Evolutionary conservation across 2,113 vertebrate genomes (phyloP), one percentile per base, ranked within the genome.

Genomic region (Dascyllus trimaculatus): DNA sequence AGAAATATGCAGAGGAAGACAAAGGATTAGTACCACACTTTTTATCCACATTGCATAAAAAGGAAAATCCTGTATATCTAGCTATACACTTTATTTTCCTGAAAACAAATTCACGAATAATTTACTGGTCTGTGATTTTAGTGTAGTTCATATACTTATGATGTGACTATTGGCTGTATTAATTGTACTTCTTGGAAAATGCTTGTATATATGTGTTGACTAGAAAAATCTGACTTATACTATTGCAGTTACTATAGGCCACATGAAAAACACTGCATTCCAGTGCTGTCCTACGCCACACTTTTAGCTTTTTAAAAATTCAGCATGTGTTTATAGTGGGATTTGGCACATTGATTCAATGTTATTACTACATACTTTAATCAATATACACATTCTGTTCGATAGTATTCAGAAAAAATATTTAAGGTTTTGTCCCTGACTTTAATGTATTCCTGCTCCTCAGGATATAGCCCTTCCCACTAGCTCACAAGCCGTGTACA

Each of bases 1-100:
- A 80, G 72, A 93, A 91, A 93, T 63, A 66, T 89, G 67, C 29
- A 93, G 82, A 88, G 10, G 9, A 38, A 71, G 40, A 40, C 21
- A 29, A 2, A 26, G 11, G 8, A 53, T 78, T 63, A 80, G 32
- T 60, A 7, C 8, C 11, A 65, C 4, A 63, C 32, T 49, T 38
- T 43, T 76, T 52, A 15, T 18, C 7, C 53, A 29, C 3, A 11
- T 46, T 57, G 6, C 1, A 18, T n/a, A 48, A 10, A 57, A n/a
- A 3, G 17, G 6, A 45, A 9, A 59, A 38, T 24, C 52, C 11
- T 24, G 51, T 2, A 59, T 8, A 11, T 9, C 11, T 40, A 24
- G 1, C 15, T 56, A 6, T 21, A n/a, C 43, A 17, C 17, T 15
- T 24, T 46, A 11, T 25, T 26, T 63, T 38, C 3, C 1, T 11